Conservation (phyloP, 2,888 invertebrate genomes). For the Trachelus iudaicus region DNA sequence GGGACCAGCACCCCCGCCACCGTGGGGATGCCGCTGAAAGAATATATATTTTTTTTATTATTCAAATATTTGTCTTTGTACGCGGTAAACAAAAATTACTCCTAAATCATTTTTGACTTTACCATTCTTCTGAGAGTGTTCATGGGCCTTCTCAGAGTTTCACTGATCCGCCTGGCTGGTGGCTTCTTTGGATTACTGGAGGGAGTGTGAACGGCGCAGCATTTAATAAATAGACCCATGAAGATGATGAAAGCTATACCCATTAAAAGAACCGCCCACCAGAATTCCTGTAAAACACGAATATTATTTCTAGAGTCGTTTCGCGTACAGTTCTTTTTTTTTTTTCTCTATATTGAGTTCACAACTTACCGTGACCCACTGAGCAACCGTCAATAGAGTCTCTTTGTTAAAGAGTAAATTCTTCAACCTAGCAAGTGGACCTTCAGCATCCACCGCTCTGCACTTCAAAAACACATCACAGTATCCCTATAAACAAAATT, state of each 20-base stretch:
- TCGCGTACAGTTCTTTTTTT: neutral
- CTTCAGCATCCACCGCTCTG: constrained; percentile 98
- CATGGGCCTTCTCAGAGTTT: constrained; percentile 91
- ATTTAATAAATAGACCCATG: constrained; percentile 98
- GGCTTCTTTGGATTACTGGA: constrained; percentile 98
- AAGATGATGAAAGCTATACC: constrained; percentile 92
- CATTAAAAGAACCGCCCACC: constrained; percentile 95
- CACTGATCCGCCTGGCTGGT: constrained; percentile 92
- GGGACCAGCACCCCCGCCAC: constrained; percentile 61
- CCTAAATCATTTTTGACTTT: constrained; percentile 36
- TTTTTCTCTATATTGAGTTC: neutral
- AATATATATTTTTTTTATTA: neutral
- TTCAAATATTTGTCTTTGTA: neutral
- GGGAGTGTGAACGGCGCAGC: constrained; percentile 99
- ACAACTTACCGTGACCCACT: constrained; percentile 87
- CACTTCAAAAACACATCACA: constrained; percentile 99
- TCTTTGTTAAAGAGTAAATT: constrained; percentile 93
- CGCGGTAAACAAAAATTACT: neutral
- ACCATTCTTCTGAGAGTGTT: constrained; percentile 91
- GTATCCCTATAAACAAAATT: constrained; percentile 78
- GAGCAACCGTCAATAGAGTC: constrained; percentile 86
- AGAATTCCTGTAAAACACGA: constrained; percentile 74
- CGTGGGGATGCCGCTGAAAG: constrained; percentile 66
- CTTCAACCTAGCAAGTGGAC: constrained; percentile 95
- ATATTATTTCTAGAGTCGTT: constrained; percentile 14